Evolutionary conservation across 2,888 invertebrate species (phyloP), one percentile per base, ranked within the genome.

Genomic region (Cremastinae sp.): DNA sequence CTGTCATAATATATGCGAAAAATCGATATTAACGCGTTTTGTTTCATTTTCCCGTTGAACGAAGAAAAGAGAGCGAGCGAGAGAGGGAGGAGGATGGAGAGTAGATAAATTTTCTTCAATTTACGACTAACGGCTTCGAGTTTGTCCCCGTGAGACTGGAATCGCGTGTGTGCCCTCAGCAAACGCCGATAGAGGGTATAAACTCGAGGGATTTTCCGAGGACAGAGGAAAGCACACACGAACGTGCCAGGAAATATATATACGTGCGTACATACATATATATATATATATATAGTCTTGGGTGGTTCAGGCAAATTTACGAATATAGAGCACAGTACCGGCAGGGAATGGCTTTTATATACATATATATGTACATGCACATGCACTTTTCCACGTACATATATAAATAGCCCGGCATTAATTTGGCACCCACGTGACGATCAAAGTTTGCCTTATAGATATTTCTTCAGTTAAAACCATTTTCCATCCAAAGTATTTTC

Each of bases 171-270:
- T 20, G 45, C 65, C 62, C 49, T 56, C 10, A 7, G 20, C 49
- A 18, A 61, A 41, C 20, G 65, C 10, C 9, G 1, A 9, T 16
- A 38, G 65, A 8, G 62, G 34, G 56, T 28, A 56, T 58, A 65
- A 49, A 18, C 49, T 22, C 9, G 61, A 45, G 43, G 59, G 62
- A 68, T 69, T 73, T 75, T 65, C 69, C 61, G 65, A 58, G 18
- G 45, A 14, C 41, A 22, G 28, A 62, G 14, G 58, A 43, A 51
- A 68, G 45, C 22, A 43, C 43, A 38, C 12, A 45, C 51, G 49
- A 70, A 56, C 22, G 28, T 51, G 4, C 8, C 5, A 3, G 9
- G 10, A n/a, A n/a, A n/a, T n/a, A n/a, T n/a, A n/a, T n/a, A 36
- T 28, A 58, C 4, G 38, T 34, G 14, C n/a, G 22, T 14, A 2